Evolutionary conservation across 2,888 invertebrate genomes (phyloP), one percentile per base, ranked within the genome.

Genomic region (Philereme transversata): DNA sequence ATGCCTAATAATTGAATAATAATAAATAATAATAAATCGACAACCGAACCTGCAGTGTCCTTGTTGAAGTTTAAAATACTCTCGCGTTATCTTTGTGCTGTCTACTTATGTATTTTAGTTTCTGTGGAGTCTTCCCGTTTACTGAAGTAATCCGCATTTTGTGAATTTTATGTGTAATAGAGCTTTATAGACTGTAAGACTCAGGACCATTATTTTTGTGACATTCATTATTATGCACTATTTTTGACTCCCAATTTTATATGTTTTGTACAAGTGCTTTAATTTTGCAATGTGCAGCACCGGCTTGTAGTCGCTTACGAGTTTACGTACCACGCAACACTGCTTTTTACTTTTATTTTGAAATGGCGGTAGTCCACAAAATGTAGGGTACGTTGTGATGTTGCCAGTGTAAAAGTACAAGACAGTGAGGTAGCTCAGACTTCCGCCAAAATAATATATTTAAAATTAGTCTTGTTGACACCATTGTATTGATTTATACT

Each of bases 131-230:
- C 76, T 67, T 71, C 74, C 76, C 65, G 75, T 71, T 51, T 73
- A 66, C 72, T 74, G 71, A 71, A 72, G 50, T 76, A 72, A 72
- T 80, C 81, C 76, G 22, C 22, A 78, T 84, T 84, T 82, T 82
- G 77, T 79, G 69, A 81, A 79, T 57, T 78, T 65, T 81, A 76
- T 80, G 77, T 84, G 83, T 84, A 85, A 84, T 84, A 83, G 83
- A 88, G 89, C 90, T 90, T 90, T 87, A 87, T 88, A 88, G 85
- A 87, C 81, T 88, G 82, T 86, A 86, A 86, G 87, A 90, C 88
- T 91, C 90, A 90, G 90, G 91, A 91, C 90, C 91, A 90, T 89
- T 86, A 76, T 76, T 76, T 77, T 84, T 84, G 81, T 87, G 79
- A 84, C 81, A 79, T 78, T 75, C 58, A 68, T 58, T 76, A 68